Evolutionary conservation across 2,888 invertebrate species (phyloP), one percentile per base, ranked within the genome.

Genomic region (Ctena decussata): DNA sequence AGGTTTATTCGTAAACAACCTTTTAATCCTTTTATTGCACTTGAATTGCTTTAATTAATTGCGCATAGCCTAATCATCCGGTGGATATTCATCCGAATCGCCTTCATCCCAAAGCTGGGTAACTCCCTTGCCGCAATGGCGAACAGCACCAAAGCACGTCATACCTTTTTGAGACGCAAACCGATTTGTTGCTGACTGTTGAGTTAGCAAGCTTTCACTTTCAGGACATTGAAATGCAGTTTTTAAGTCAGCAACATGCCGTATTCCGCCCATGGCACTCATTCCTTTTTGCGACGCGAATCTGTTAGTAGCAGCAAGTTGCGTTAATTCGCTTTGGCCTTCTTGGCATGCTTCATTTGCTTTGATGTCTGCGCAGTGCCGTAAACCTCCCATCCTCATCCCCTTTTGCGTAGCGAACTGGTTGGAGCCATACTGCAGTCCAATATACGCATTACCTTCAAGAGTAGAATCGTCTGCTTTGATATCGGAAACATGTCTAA

Each of bases 161-260:
- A 94, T 95, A 27, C 95, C 95, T 8, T 91, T 73, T 87, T 95
- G 95, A 57, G 93, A 93, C 60, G 95, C 95, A 65, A 92, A 93
- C 82, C 95, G 94, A 91, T 95, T 95, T 27, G 94, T 94, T 60
- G 95, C 95, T 21, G 94, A 91, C 80, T 95, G 95, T 49, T 84
- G 86, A 30, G 85, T 86, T 5, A 88, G 82, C 11, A 86, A 46
- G 30, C 84, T 83, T 79, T 88, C 84, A 27, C 77, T 78, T 30
- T 85, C 65, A 35, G 32, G 65, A 35, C 65, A 65, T 35, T 65
- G 65, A 35, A 32, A 32, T 65, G 32, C 65, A 18, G 65, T 65
- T 65, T 65, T 32, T 27, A 72, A 21, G 35, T 95, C 95, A 46
- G 95, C 91, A 12, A 93, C 93, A 83, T 95, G 95, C 57, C 96